phyloP scores from a whole-genome alignment of 1,140 invertebrate genomes.

The Melanaphis sacchari region DNA sequence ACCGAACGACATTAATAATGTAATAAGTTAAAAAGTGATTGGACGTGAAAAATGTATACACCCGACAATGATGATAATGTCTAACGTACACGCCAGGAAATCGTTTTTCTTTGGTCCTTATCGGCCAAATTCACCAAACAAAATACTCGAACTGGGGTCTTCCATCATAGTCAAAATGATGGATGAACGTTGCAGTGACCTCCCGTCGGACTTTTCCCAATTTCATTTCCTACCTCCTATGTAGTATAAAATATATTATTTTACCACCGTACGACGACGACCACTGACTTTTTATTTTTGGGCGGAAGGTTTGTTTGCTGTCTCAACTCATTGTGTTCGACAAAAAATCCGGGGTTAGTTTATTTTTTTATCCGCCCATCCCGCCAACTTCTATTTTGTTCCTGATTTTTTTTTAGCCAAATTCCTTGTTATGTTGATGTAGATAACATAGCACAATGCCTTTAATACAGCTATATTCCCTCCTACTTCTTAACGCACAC shows the following conservation, averaged over 20 bases:
- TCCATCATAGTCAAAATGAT: conserved; percentile 57
- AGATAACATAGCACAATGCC: not conserved
- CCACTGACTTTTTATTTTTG: conserved; percentile 33
- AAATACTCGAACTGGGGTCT: conserved; percentile 41
- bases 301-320: not conserved
- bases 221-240: conserved; percentile 18
- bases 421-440: not conserved
- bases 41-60: conserved; percentile 44
- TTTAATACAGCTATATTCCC: not conserved
- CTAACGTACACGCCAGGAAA: conserved; percentile 33
- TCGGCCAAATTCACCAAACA: conserved; percentile 32
- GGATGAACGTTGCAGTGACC: conserved; percentile 37
- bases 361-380: not conserved
- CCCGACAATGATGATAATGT: not conserved
- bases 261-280: not conserved
- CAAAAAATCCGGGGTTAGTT: not conserved
- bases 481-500: not conserved
- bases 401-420: not conserved
- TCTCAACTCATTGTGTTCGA: not conserved
- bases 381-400: not conserved
- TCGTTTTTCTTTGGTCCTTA: conserved; percentile 35
- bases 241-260: not conserved
- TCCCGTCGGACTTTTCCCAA: conserved; percentile 34
- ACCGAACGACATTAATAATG: not conserved
- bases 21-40: conserved; percentile 18